Evolutionary conservation across 2,797 vertebrate genomes (phyloP).

Genomic region (Gambusia yucatana): DNA sequence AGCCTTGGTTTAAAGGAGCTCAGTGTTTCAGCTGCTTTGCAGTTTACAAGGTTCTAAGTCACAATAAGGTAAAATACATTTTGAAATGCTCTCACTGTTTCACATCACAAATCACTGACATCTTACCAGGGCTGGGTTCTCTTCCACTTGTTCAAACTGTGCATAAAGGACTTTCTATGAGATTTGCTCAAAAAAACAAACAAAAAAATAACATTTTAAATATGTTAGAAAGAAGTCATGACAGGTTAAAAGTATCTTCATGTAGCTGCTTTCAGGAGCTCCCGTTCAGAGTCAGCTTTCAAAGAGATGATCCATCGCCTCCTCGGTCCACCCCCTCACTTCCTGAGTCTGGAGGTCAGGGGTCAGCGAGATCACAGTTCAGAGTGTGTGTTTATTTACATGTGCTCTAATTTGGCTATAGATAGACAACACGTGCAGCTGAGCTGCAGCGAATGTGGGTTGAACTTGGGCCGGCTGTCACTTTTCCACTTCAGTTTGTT

Average conservation of each 20-base stretch:
- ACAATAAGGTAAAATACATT: neutral
- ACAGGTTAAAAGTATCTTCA: neutral
- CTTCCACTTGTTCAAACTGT: neutral
- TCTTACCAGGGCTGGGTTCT: neutral
- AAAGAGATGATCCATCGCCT: neutral
- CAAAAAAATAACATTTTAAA: neutral
- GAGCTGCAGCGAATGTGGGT: slow-evolving; percentile 4
- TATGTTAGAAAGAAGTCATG: neutral
- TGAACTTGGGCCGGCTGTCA: slow-evolving; percentile 14
- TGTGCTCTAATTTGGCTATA: slow-evolving; percentile 5
- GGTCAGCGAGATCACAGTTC: slow-evolving; percentile 11
- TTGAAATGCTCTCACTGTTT: neutral
- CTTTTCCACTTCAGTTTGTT: neutral
- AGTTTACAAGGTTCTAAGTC: neutral
- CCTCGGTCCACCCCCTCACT: slow-evolving; percentile 10
- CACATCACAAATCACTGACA: neutral
- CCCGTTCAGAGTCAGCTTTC: neutral
- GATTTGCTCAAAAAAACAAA: no score
- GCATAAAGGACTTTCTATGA: neutral
- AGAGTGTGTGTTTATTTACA: slow-evolving; percentile 36
- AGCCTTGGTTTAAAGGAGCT: no score
- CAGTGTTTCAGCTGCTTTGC: no score
- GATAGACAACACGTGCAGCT: slow-evolving; percentile 2
- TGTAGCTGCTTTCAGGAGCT: neutral
- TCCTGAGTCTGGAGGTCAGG: slow-evolving; percentile 32